A percentile compares a stretch with the other conserved stretches of the same genome.
phyloP scores from a whole-genome alignment of 2,888 invertebrate genomes.

The Calameuta filiformis region DNA sequence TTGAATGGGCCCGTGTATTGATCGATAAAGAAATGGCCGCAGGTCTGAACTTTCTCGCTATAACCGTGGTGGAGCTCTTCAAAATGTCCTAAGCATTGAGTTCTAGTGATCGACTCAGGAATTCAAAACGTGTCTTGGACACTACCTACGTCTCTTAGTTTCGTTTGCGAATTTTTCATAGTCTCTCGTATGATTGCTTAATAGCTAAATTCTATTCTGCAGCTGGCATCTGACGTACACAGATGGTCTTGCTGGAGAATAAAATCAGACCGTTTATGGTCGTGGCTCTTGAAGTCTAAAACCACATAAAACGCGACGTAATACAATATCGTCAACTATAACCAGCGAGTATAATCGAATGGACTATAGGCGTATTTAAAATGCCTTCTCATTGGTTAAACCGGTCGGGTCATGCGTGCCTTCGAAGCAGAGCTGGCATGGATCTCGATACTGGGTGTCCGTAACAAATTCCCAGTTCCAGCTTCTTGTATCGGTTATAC shows the following conservation, averaged over 20 bases:
- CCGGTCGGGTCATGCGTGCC: slow-evolving; percentile 15
- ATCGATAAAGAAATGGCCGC: neutral
- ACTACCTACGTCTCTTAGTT: neutral
- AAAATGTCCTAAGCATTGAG: neutral
- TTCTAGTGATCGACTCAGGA: neutral
- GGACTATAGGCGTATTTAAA: slow-evolving; percentile 20
- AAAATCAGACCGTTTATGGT: neutral
- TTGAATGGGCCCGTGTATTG: neutral
- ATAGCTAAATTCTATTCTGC: neutral
- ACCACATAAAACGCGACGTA: neutral
- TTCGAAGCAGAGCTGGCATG: slow-evolving; percentile 1
- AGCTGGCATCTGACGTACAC: neutral
- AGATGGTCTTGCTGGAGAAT: neutral
- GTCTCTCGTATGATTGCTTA: neutral
- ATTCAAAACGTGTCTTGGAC: too few species aligned
- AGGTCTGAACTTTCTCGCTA: neutral
- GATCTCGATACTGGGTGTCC: slow-evolving; percentile 3
- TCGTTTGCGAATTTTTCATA: neutral
- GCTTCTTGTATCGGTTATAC: neutral
- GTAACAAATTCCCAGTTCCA: neutral
- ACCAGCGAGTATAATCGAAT: slow-evolving; percentile 1
- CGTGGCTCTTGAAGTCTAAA: neutral
- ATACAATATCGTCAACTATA: slow-evolving; percentile 5
- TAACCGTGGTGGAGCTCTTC: neutral
- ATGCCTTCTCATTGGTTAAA: slow-evolving; percentile 24